Base-by-base conservation (phyloP, 2,888 invertebrate genomes). In the Endotricha flammealis region DNA sequence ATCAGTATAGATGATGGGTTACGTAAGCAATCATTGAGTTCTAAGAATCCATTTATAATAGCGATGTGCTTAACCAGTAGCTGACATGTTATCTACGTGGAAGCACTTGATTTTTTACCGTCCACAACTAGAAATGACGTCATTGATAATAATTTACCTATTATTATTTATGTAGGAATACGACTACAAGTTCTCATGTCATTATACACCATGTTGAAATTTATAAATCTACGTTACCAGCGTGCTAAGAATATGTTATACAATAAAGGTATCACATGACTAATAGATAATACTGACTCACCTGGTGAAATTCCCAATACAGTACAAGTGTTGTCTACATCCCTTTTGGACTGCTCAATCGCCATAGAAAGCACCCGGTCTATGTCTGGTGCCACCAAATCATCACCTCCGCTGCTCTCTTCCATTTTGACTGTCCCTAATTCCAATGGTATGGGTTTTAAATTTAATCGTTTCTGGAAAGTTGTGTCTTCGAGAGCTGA, bases 291-390 rank as follows among this genome's bases (percentile, higher is more conserved):
- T 46, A 20, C 46, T 65, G 60, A 88, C 91, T 91, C 78, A 96
- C 96, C 95, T 81, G 93, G 92, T 71, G 95, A 93, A 79, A 96
- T 96, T 77, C 93, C 94, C 61, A 96, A 90, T 53, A 93, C 91
- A 35, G 91, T 91, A 79, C 95, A 96, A 6, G 95, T 94, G 64
- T 90, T 93, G 71, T 93, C 93, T 33, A 95, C 94, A 68, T 96
- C 96, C 64, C 93, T 91, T 58, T 93, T 92, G 50, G 95, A 91
- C 71, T 96, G 94, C 66, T 95, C 94, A 56, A 96, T 93, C 14
- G 95, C 95, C 80, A 95, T 88, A 42, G 92, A 93, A 34, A 95
- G 88, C 20, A 95, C 94, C 9, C 93, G 93, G 68, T 95, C 95
- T 50, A 95, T 93, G 57, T 92, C 92, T 53, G 93, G 93, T 32